Conservation (phyloP, 2,113 vertebrate genomes). For the Progne subis region DNA sequence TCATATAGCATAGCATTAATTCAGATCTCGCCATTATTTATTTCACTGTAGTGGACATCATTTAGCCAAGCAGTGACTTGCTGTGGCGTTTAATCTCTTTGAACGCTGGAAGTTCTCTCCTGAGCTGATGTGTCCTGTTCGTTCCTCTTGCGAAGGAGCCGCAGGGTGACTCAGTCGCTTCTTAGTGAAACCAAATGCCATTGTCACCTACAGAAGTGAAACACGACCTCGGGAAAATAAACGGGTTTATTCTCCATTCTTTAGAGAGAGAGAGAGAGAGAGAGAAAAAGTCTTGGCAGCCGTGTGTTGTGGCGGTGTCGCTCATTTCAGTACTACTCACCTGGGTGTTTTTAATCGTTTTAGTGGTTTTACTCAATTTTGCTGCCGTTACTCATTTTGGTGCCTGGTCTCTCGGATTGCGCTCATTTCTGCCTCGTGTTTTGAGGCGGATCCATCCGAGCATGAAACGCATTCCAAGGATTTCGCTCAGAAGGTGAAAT, state of each 20-base stretch:
- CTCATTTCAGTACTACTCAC: background rate
- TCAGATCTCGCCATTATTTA: background rate
- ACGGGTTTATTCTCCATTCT: background rate
- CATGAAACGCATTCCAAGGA: rapidly evolving
- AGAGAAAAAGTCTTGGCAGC: rapidly evolving
- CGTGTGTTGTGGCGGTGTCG: rapidly evolving
- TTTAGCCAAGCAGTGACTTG: background rate
- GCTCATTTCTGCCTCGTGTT: background rate
- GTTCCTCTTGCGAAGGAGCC: background rate
- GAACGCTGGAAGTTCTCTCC: background rate
- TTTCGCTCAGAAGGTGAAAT: rapidly evolving
- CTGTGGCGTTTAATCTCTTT: rapidly evolving
- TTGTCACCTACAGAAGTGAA: background rate
- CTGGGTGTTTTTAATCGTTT: background rate
- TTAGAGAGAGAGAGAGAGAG: background rate
- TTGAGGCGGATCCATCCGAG: rapidly evolving
- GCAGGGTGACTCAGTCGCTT: rapidly evolving
- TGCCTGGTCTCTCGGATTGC: rapidly evolving
- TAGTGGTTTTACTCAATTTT: rapidly evolving
- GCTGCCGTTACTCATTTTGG: background rate
- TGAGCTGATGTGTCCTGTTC: rapidly evolving
- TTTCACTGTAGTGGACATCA: background rate
- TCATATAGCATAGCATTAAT: background rate
- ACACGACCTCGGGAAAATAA: rapidly evolving
- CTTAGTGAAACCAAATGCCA: background rate